Evolutionary conservation across 2,888 invertebrate genomes (phyloP), one percentile per base, ranked within the genome.

Genomic region (Stenodema calcarata): DNA sequence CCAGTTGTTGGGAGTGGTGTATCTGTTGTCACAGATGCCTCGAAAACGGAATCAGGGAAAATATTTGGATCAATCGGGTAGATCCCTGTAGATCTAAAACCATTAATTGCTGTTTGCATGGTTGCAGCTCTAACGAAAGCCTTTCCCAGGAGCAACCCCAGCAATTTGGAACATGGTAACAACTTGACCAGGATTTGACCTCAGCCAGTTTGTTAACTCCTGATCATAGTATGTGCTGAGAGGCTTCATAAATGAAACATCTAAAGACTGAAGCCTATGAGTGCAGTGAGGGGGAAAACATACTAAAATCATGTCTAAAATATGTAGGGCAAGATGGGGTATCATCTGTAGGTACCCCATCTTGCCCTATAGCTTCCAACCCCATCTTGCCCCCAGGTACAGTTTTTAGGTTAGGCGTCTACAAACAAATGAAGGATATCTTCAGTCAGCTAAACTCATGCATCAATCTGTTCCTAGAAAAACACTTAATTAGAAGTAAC

Each of bases 21-120:
- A 27, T 80, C 80, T 7, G 80, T 80, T 9, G 80, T 80, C 18
- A 12, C 80, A 27, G 50, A 4, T 23, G 80, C 23, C 11, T n/a
- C 50, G 30, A 23, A 80, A 2, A 80, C 89, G 23, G 89, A 87
- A 80, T 90, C 90, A 18, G 73, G 87, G 86, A 90, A 90, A n/a
- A 88, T 85, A 62, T 88, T 9, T 85, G 86, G 73, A n/a, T 78
- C 35, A 42, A 41, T n/a, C 12, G 80, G 50, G n/a, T 27, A 80
- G 4, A 76, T 76, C 18, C 42, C 42, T n/a, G 90, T 88, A 80
- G 89, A 89, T 82, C 87, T 83, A 89, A 91, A 91, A 9, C 89
- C 90, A 89, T 41, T 41, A 18, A 76, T 87, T 44, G 89, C 89
- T 27, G 89, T 90, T 78, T 87, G 54, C 79, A 90, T 87, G 42